phyloP scores from a whole-genome alignment of 30 jellyfish, hydroid and myxozoan genomes.

The Haliclystus octoradiatus region DNA sequence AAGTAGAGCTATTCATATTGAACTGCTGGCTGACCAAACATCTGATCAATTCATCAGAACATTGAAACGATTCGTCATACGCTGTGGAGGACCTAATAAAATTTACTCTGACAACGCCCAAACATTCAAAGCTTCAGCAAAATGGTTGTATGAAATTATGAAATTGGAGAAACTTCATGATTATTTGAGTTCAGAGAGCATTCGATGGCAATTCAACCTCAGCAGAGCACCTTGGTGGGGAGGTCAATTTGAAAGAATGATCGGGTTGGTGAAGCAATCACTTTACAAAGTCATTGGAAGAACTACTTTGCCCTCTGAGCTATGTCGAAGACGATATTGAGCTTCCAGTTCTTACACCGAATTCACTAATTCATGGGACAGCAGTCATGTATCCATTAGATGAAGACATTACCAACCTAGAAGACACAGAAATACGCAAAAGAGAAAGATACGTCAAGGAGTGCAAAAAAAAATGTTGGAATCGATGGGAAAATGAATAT shows the following conservation, averaged over 20 bases:
- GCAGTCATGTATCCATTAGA: conserved; percentile 12
- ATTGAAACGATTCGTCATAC: conserved; percentile 34
- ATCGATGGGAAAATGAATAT: conserved; percentile 47
- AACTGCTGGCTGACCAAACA: conserved; percentile 24
- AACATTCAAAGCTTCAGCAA: conserved; percentile 42
- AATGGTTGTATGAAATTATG: conserved; percentile 33
- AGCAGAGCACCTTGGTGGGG: conserved; percentile 70
- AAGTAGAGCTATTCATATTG: conserved; percentile 44
- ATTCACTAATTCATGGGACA: conserved; percentile 36
- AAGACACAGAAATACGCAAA: conserved; percentile 34
- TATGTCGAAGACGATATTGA: conserved; percentile 54
- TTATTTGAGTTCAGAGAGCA: conserved; percentile 29
- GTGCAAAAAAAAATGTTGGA: conserved; percentile 44
- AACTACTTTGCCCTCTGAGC: conserved; percentile 39
- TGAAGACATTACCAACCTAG: conserved; percentile 21
- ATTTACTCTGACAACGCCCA: conserved; percentile 48
- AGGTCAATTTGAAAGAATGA: conserved; percentile 54
- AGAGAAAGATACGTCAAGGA: conserved; percentile 28
- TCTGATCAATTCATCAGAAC: conserved; percentile 30
- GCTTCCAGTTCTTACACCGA: conserved; percentile 32
- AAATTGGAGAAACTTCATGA: conserved; percentile 28
- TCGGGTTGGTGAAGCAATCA: conserved; percentile 57
- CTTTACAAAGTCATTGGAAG: conserved; percentile 32
- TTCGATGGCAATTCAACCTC: conserved; percentile 57
- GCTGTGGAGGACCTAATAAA: conserved; percentile 46